These are phyloP conservation scores for Keiferia lycopersicella DNA, from an alignment of 2,888 invertebrate species.

Conservation along the genomic window DNA sequence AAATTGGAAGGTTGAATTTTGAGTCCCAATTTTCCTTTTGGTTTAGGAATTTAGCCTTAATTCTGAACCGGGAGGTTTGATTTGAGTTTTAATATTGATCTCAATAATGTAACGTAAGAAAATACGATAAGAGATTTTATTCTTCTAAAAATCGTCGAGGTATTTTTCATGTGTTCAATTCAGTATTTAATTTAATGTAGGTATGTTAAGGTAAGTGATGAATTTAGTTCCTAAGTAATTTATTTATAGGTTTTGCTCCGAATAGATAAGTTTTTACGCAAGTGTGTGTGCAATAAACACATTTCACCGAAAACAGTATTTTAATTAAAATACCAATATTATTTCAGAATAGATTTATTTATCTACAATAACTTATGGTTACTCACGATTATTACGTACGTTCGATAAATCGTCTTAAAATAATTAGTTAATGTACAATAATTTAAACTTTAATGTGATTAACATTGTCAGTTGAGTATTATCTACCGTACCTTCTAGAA, in stretches of 20 bases:
- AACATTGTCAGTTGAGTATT: conserved; percentile 60
- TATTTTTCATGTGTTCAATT: conserved; percentile 52
- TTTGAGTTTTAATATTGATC: neutral
- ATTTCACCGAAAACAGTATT: conserved; percentile 41
- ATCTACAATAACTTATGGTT: conserved; percentile 40
- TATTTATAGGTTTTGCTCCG: conserved; percentile 49
- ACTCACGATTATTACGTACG: conserved; percentile 18
- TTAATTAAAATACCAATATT: conserved; percentile 33
- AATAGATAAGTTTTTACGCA: conserved; percentile 41
- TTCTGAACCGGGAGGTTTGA: no score
- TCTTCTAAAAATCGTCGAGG: conserved; percentile 29
- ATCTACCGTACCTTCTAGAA: conserved; percentile 36
- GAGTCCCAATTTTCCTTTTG: neutral
- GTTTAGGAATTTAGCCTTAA: no score
- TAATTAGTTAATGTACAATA: conserved; percentile 51
- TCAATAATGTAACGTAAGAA: neutral
- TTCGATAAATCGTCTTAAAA: conserved; percentile 19
- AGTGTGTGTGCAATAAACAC: conserved; percentile 59
- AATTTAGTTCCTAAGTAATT: neutral
- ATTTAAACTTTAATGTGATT: conserved; percentile 42
- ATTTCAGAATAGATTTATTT: conserved; percentile 50
- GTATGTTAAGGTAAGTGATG: neutral
- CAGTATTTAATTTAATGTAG: conserved; percentile 20
- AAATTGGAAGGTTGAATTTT: neutral
- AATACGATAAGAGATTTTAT: conserved; percentile 13